A percentile compares a stretch with the other conserved stretches of the same genome.
Evolutionary conservation across 2,888 invertebrate genomes (phyloP).

Genomic region (Latheticus oryzae): DNA sequence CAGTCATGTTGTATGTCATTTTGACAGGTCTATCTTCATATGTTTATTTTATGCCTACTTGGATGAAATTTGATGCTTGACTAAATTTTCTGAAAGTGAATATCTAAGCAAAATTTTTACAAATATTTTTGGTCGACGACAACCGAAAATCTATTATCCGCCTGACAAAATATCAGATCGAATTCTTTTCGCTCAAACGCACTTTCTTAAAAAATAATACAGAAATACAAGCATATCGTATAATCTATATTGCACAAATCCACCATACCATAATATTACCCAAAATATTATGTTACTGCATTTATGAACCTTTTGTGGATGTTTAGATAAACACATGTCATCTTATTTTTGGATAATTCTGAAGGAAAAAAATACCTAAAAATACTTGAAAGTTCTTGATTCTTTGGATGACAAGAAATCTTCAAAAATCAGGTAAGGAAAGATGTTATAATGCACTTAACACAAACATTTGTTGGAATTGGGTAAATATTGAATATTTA

Average conservation of each 20-base stretch:
- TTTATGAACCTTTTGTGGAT: slow-evolving; percentile 49
- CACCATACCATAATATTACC: slow-evolving; percentile 56
- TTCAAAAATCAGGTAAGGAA: slow-evolving; percentile 38
- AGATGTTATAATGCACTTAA: slow-evolving; percentile 45
- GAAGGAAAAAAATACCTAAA: slow-evolving; percentile 52
- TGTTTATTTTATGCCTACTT: too few species aligned
- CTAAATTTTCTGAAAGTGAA: too few species aligned
- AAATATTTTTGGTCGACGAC: too few species aligned
- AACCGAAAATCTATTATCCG: slow-evolving; percentile 25
- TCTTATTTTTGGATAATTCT: slow-evolving; percentile 46
- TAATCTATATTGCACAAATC: slow-evolving; percentile 54
- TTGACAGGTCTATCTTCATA: too few species aligned
- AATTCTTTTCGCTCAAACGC: slow-evolving; percentile 55
- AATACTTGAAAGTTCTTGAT: slow-evolving; percentile 52
- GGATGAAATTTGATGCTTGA: too few species aligned
- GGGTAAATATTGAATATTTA: slow-evolving; percentile 50
- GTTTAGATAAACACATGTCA: slow-evolving; percentile 58
- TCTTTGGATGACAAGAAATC: slow-evolving; percentile 18
- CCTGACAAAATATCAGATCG: slow-evolving; percentile 50
- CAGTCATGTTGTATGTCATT: too few species aligned
- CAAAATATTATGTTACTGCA: slow-evolving; percentile 59
- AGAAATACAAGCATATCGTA: slow-evolving; percentile 55
- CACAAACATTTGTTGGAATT: slow-evolving; percentile 11
- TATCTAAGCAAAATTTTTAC: too few species aligned
- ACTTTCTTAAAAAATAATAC: slow-evolving; percentile 54